Conservation (phyloP, 2,888 invertebrate species). For the Unio delphinus region DNA sequence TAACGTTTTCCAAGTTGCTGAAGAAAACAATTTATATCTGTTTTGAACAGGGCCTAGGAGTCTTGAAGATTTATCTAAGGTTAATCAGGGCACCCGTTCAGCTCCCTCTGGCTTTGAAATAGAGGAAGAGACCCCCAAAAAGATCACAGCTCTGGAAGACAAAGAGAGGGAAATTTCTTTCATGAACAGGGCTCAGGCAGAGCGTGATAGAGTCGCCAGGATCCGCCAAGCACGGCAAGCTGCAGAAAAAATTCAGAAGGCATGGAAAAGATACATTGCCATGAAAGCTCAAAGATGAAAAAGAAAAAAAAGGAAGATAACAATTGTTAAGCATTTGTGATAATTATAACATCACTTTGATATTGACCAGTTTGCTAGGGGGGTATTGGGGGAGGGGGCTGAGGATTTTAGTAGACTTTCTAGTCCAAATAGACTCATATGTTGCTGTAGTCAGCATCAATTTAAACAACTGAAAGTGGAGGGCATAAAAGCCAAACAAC, state of each 20-base stretch:
- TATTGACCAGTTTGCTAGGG: no score
- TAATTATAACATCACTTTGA: no score
- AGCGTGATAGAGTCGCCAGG: constrained; percentile 53
- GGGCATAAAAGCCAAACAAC: no score
- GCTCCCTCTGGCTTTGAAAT: constrained; percentile 9
- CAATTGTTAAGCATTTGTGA: no score
- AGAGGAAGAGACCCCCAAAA: constrained; percentile 21
- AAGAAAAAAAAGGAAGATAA: no score
- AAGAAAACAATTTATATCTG: background rate
- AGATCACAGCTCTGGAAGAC: constrained; percentile 47
- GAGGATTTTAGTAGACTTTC: no score
- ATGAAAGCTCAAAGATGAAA: constrained; percentile 8
- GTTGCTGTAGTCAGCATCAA: no score
- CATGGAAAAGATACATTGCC: constrained; percentile 51
- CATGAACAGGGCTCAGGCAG: constrained; percentile 54
- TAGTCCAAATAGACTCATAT: no score
- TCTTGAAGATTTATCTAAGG: no score
- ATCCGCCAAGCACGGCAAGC: constrained; percentile 58
- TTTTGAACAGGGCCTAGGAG: background rate
- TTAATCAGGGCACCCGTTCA: no score
- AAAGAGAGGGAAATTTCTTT: constrained; percentile 53
- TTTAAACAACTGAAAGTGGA: no score
- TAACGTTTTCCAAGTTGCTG: background rate
- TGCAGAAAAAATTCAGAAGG: constrained; percentile 60
- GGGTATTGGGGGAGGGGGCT: no score